Evolutionary conservation across 2,113 vertebrate species (phyloP).

Genomic region (Eulacestoma nigropectus): DNA sequence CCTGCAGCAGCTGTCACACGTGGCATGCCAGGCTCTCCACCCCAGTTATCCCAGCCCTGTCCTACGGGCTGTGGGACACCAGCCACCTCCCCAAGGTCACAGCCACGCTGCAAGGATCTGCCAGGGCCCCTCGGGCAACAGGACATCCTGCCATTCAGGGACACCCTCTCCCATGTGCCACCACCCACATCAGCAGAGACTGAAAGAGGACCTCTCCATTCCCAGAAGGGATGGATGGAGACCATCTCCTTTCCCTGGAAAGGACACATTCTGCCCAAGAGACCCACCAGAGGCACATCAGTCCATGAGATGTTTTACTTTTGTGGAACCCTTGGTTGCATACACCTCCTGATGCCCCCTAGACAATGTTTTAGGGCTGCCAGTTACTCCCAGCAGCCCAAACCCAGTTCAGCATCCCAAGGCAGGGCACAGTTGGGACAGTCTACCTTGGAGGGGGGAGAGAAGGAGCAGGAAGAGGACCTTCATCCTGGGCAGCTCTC

Average conservation of each 20-base stretch:
- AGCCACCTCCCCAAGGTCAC: neutral
- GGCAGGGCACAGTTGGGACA: neutral
- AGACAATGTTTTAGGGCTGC: neutral
- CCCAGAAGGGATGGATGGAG: neutral
- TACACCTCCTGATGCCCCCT: neutral
- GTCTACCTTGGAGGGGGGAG: conserved; percentile 50
- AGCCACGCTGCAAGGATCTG: neutral
- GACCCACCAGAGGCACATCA: neutral
- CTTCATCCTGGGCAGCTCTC: neutral
- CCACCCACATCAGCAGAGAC: neutral
- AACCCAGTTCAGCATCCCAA: neutral
- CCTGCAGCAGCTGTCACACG: accelerated
- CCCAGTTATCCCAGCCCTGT: neutral
- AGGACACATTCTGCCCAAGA: neutral
- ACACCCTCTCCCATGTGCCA: neutral
- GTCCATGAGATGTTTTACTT: neutral
- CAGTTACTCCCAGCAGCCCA: neutral
- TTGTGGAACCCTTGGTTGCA: neutral
- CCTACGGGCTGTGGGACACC: accelerated
- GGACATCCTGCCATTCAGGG: neutral
- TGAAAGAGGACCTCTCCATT: neutral
- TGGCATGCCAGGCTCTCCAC: neutral
- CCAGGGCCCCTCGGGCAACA: neutral
- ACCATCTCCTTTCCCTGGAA: neutral
- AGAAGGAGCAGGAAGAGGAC: conserved; percentile 43